These are phyloP conservation scores for Chrysina gloriosa DNA, from an alignment of 2,888 invertebrate species.

Conservation along the genomic window DNA sequence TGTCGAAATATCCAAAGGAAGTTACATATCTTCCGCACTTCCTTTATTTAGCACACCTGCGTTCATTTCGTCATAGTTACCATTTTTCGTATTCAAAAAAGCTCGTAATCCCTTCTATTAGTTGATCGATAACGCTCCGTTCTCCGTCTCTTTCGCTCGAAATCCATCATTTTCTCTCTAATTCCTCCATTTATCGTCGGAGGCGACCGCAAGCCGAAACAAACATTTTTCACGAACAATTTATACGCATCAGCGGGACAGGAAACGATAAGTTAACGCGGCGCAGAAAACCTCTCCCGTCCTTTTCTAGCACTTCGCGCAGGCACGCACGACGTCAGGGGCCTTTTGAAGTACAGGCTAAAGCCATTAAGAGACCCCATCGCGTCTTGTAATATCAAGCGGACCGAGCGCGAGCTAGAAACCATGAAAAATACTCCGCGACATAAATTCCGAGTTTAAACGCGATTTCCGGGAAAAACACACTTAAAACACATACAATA, in stretches of 20 bases:
- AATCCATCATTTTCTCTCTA: constrained; percentile 6
- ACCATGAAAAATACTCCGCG: constrained; percentile 59
- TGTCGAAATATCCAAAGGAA: too few species aligned
- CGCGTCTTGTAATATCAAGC: constrained; percentile 60
- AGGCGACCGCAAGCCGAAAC: constrained; percentile 24
- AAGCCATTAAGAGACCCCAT: constrained; percentile 59
- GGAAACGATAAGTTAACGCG: constrained; percentile 48
- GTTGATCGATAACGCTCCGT: neutral
- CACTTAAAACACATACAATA: constrained; percentile 30
- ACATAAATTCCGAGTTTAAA: constrained; percentile 59
- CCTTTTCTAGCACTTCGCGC: constrained; percentile 22
- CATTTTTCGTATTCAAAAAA: too few species aligned
- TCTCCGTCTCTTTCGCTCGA: neutral
- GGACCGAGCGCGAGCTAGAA: constrained; percentile 52
- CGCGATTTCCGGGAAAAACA: constrained; percentile 59
- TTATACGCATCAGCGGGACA: constrained; percentile 48
- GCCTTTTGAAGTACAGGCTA: constrained; percentile 45
- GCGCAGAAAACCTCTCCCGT: constrained; percentile 6
- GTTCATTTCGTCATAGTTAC: too few species aligned
- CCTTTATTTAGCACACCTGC: too few species aligned
- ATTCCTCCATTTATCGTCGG: constrained; percentile 37
- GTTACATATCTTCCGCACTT: too few species aligned
- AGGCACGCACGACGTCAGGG: constrained; percentile 45
- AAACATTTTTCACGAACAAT: constrained; percentile 44
- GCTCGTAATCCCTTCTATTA: neutral